A percentile compares a stretch with the other conserved stretches of the same genome.
These are phyloP conservation scores for Graphium colonna DNA, from an alignment of 2,888 invertebrate species.

Conservation along the genomic window DNA sequence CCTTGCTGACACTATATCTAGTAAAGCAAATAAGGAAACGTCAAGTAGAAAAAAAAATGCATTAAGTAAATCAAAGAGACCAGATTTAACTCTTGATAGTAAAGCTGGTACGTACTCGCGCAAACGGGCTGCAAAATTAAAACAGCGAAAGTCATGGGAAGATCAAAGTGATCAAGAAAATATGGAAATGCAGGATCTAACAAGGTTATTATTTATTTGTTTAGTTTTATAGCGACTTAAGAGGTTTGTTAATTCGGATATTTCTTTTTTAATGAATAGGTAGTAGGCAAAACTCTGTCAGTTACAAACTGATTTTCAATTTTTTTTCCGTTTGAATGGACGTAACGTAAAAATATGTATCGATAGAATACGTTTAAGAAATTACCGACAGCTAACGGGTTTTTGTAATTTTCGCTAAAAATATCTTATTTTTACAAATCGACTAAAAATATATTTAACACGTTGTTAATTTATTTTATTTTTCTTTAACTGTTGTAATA, in stretches of 20 bases:
- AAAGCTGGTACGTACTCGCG: slow-evolving; percentile 76
- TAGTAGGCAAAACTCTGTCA: no score
- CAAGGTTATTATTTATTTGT: slow-evolving; percentile 48
- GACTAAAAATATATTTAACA: no score
- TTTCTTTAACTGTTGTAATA: no score
- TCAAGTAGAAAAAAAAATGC: slow-evolving; percentile 73
- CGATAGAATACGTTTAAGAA: no score
- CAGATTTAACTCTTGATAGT: slow-evolving; percentile 68
- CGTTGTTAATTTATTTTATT: no score
- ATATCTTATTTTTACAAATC: no score
- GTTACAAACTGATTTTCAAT: no score
- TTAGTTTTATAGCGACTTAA: slow-evolving; percentile 33
- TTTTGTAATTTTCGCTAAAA: no score
- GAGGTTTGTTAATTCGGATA: not conserved
- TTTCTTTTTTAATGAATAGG: no score
- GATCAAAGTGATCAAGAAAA: slow-evolving; percentile 85
- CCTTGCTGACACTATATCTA: slow-evolving; percentile 66
- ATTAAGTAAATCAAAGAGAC: slow-evolving; percentile 62
- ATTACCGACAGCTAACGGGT: no score
- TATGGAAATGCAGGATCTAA: slow-evolving; percentile 83
- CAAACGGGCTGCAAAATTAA: slow-evolving; percentile 67
- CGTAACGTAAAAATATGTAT: no score
- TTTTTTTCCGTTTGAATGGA: no score
- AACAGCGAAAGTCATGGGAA: slow-evolving; percentile 84
- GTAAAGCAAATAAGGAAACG: slow-evolving; percentile 58